Percentiles rank a stretch among this genome's conserved stretches.
Evolutionary conservation across 2,113 vertebrate genomes (phyloP).

Genomic region (Apaloderma vittatum): DNA sequence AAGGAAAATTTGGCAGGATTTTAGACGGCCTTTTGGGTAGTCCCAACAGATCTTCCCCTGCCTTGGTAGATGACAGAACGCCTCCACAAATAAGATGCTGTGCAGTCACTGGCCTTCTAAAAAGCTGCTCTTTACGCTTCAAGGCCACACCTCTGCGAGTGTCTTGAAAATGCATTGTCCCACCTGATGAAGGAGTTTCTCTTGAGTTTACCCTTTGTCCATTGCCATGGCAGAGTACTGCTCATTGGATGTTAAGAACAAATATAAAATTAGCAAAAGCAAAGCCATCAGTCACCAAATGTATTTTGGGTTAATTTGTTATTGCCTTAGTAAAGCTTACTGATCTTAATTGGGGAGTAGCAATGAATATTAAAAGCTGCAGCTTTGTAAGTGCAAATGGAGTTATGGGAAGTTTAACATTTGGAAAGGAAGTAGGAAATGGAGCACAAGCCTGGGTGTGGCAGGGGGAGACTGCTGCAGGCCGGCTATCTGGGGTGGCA

Average conservation of each 20-base stretch:
- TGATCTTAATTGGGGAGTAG: neutral
- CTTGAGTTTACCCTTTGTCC: neutral
- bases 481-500: conserved; percentile 26
- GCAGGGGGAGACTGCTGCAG: neutral
- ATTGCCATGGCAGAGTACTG: neutral
- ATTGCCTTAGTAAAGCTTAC: neutral
- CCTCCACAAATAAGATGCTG: neutral
- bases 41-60: neutral
- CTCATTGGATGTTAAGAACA: neutral
- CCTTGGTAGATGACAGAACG: neutral
- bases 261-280: neutral
- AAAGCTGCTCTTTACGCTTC: neutral
- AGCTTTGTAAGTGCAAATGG: neutral
- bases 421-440: neutral
- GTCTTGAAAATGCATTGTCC: neutral
- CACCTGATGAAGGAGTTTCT: neutral
- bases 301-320: neutral
- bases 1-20: neutral
- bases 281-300: neutral
- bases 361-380: neutral
- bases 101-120: neutral
- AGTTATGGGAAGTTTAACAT: neutral
- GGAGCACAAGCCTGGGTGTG: neutral
- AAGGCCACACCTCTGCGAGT: neutral
- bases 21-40: neutral